Conservation (phyloP, 2,113 vertebrate species). For the Glareola pratincola region DNA sequence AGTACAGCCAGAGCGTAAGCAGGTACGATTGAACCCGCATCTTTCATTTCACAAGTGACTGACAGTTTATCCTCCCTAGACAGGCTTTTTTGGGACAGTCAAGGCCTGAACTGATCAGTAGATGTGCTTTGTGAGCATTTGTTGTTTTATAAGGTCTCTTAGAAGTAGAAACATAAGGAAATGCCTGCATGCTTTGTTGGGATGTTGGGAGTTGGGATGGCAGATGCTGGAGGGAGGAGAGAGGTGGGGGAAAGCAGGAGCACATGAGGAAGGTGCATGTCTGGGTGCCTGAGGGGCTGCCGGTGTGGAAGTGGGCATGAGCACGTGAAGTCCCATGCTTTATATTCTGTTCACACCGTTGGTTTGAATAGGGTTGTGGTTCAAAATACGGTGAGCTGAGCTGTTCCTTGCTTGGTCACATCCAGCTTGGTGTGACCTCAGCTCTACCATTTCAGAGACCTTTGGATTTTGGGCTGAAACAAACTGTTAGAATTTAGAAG, state of each 20-base stretch:
- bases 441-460: neutral
- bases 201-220: neutral
- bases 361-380: neutral
- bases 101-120: neutral
- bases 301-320: neutral
- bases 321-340: rapidly evolving
- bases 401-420: neutral
- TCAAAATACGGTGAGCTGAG: neutral
- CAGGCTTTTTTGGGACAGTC: neutral
- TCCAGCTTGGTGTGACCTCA: neutral
- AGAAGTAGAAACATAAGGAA: neutral
- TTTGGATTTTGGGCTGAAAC: neutral
- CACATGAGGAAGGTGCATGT: rapidly evolving
- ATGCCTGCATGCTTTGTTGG: neutral
- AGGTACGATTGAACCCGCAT: neutral
- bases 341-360: neutral
- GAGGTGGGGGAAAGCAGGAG: neutral
- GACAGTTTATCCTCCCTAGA: neutral
- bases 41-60: neutral
- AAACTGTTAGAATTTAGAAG: neutral
- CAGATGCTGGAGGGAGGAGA: neutral
- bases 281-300: neutral
- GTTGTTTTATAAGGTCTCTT: neutral
- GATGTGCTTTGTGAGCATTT: neutral
- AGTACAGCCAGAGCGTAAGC: neutral